These are phyloP conservation scores for Eueides isabella DNA, from an alignment of 1,140 invertebrate genomes.

Conservation along the genomic window DNA sequence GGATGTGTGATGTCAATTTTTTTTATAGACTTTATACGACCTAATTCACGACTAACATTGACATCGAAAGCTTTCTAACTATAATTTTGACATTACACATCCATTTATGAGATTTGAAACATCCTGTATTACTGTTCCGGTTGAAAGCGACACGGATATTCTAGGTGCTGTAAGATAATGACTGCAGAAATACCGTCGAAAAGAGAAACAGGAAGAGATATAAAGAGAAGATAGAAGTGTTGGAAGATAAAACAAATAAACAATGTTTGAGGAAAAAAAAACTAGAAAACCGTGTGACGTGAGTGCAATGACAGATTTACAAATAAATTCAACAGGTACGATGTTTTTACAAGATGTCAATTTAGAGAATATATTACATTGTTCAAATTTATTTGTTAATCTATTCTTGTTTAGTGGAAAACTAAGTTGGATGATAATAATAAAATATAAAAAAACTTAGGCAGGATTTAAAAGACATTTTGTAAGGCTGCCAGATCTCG, in stretches of 20 bases:
- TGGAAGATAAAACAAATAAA: neutral
- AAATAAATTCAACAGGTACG: slow-evolving; percentile 1
- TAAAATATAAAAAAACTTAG: neutral
- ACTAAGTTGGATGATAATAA: slow-evolving; percentile 5
- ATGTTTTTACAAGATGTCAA: neutral
- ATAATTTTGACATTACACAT: slow-evolving; percentile 40
- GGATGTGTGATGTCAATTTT: slow-evolving; percentile 24
- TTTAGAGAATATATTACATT: neutral
- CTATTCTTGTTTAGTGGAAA: slow-evolving; percentile 7
- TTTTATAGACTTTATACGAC: slow-evolving; percentile 33
- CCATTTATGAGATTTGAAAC: slow-evolving; percentile 29
- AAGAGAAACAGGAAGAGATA: slow-evolving; percentile 30
- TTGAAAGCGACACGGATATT: slow-evolving; percentile 39
- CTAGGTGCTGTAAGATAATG: slow-evolving; percentile 43
- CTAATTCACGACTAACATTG: slow-evolving; percentile 51
- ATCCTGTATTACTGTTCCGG: neutral
- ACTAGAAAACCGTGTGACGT: slow-evolving; percentile 4
- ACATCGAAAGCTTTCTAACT: slow-evolving; percentile 63
- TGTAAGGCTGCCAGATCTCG: slow-evolving; percentile 10
- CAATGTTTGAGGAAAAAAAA: neutral
- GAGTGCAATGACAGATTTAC: neutral
- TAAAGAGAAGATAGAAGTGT: neutral
- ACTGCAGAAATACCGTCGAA: slow-evolving; percentile 40
- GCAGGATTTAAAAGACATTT: neutral
- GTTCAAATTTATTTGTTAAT: slow-evolving; percentile 3